phyloP scores from a whole-genome alignment of 2,797 vertebrate genomes.

The Bradypodion pumilum region DNA sequence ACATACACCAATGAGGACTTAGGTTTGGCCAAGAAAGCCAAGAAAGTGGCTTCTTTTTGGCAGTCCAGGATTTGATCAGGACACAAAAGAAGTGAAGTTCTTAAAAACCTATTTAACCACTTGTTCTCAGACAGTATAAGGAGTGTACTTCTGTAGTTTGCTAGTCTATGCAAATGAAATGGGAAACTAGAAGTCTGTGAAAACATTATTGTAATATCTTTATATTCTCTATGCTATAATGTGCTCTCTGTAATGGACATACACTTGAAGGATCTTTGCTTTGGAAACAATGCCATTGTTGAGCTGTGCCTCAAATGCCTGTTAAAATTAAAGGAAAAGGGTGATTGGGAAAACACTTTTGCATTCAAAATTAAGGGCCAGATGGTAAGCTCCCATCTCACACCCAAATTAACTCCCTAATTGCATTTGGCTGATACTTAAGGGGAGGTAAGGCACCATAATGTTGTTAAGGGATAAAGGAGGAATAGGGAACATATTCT shows the following conservation, averaged over 20 bases:
- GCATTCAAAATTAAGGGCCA: background rate
- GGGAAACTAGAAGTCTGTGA: background rate
- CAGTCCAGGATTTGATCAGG: no score
- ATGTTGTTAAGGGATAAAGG: slow-evolving; percentile 13
- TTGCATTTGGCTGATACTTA: slow-evolving; percentile 21
- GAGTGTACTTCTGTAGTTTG: no score
- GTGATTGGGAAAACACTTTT: slow-evolving; percentile 1
- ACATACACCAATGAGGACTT: no score
- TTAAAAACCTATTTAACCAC: background rate
- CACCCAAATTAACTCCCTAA: background rate
- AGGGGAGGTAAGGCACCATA: background rate
- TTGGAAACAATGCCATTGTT: background rate
- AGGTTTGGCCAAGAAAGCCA: no score
- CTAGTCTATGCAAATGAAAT: background rate
- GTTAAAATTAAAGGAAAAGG: background rate
- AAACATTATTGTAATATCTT: background rate
- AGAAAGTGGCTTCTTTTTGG: no score
- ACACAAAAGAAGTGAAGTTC: background rate
- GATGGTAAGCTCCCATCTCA: slow-evolving; percentile 39
- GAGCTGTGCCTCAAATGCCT: background rate
- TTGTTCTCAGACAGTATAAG: background rate
- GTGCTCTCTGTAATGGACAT: background rate
- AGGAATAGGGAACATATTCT: background rate
- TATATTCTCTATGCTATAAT: background rate
- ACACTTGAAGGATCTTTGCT: background rate